phyloP scores from a whole-genome alignment of 2,113 vertebrate genomes.

The Glareola pratincola region DNA sequence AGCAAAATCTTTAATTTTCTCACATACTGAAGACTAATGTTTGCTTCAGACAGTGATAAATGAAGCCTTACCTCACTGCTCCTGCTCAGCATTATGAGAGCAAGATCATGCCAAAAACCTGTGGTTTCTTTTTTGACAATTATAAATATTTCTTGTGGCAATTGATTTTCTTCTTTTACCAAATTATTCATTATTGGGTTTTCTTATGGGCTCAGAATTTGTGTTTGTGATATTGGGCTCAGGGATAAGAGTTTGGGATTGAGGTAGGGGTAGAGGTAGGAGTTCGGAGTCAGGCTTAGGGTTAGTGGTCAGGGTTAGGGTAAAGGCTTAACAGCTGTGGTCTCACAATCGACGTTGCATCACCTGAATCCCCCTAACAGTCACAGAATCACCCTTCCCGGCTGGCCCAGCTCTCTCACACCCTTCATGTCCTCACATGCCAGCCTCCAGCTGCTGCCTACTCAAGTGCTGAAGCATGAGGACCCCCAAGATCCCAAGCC shows the following conservation, averaged over 20 bases:
- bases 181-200: background rate
- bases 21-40: background rate
- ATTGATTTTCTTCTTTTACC: background rate
- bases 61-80: background rate
- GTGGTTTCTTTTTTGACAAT: background rate
- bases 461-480: background rate
- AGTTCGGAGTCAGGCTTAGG: background rate
- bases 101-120: background rate
- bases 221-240: background rate
- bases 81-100: background rate
- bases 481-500: no score
- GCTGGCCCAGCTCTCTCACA: background rate
- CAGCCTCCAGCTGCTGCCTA: background rate
- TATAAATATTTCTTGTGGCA: background rate
- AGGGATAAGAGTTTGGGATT: background rate
- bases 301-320: background rate
- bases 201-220: background rate
- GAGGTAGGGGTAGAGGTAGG: background rate
- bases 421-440: background rate
- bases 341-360: background rate
- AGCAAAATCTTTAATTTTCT: constrained; percentile 22
- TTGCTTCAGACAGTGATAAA: constrained; percentile 26
- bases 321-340: background rate
- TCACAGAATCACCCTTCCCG: background rate
- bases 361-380: background rate